Percentiles rank a stretch among this genome's conserved stretches.
Evolutionary conservation across 2,113 vertebrate species (phyloP).

Genomic region (Malurus melanocephalus): DNA sequence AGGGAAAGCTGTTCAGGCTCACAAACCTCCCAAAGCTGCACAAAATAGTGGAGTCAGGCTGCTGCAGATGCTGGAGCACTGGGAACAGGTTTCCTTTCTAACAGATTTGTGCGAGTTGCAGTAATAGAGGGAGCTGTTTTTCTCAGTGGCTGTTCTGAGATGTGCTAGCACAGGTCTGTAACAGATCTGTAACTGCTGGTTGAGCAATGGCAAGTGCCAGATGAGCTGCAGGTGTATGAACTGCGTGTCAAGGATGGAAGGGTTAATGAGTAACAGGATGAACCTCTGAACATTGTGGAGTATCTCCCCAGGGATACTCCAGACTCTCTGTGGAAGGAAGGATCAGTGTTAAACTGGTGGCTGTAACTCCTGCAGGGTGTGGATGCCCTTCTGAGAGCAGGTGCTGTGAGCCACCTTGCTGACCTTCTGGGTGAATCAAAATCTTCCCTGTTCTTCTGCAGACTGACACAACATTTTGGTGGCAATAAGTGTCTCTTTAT

Average conservation of each 20-base stretch:
- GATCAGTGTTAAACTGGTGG: not conserved
- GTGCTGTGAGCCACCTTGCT: not conserved
- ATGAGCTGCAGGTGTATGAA: slow-evolving; percentile 8
- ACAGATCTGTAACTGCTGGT: not conserved
- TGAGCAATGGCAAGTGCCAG: slow-evolving; percentile 10
- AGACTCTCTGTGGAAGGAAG: not conserved
- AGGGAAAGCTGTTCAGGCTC: not conserved
- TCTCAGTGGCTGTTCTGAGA: not conserved
- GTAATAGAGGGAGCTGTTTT: slow-evolving; percentile 2
- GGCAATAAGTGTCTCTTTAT: not conserved
- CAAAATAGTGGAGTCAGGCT: not conserved
- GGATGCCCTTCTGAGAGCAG: not conserved
- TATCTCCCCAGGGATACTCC: not conserved
- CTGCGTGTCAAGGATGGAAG: not conserved
- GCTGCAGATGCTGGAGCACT: not conserved
- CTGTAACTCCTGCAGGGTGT: not conserved
- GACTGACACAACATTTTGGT: not conserved
- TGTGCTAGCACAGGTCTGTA: not conserved
- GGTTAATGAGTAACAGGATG: slow-evolving; percentile 34
- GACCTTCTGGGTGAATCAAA: not conserved
- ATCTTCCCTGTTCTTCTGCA: not conserved
- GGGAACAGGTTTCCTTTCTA: not conserved
- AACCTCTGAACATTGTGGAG: not conserved
- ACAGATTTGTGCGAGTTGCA: not conserved
- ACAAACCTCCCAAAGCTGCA: not conserved